Conservation (phyloP, 2,888 invertebrate genomes). For the Himalopsyche kuldschensis region DNA sequence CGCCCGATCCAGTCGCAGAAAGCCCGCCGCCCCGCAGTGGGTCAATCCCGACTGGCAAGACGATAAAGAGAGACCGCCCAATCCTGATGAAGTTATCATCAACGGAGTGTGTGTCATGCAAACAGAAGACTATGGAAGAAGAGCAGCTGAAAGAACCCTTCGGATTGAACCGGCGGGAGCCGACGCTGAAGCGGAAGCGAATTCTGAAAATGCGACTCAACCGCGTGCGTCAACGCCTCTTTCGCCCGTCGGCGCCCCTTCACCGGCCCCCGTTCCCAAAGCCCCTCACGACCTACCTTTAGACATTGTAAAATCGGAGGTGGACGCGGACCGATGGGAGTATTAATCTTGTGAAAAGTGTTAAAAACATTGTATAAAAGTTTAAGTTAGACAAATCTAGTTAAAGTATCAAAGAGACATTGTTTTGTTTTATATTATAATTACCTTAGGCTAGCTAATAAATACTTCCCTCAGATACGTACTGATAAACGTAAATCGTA, state of each 20-base stretch:
- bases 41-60: slow-evolving; percentile 94
- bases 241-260: slow-evolving; percentile 36
- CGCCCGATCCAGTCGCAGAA: slow-evolving; percentile 69
- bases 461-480: slow-evolving; percentile 39
- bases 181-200: slow-evolving; percentile 64
- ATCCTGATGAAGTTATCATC: slow-evolving; percentile 80
- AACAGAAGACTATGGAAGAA: slow-evolving; percentile 70
- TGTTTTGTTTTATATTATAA: slow-evolving; percentile 37
- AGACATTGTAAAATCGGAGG: slow-evolving; percentile 57
- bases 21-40: slow-evolving; percentile 97
- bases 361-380: slow-evolving; percentile 14
- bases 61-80: slow-evolving; percentile 58
- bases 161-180: slow-evolving; percentile 73
- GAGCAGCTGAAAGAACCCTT: slow-evolving; percentile 70
- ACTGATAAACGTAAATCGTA: slow-evolving; percentile 40
- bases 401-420: slow-evolving; percentile 39
- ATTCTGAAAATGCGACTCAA: slow-evolving; percentile 51
- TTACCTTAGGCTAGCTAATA: slow-evolving; percentile 26
- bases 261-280: slow-evolving; percentile 42
- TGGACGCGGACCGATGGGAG: slow-evolving; percentile 67
- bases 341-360: slow-evolving; percentile 47
- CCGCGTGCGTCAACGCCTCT: slow-evolving; percentile 48
- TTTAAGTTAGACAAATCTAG: slow-evolving; percentile 38
- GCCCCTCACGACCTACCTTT: slow-evolving; percentile 51
- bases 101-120: slow-evolving; percentile 94